Percentiles rank a stretch among this genome's conserved stretches.
Conservation (phyloP, 2,113 vertebrate genomes). For the Sakesphorus luctuosus region DNA sequence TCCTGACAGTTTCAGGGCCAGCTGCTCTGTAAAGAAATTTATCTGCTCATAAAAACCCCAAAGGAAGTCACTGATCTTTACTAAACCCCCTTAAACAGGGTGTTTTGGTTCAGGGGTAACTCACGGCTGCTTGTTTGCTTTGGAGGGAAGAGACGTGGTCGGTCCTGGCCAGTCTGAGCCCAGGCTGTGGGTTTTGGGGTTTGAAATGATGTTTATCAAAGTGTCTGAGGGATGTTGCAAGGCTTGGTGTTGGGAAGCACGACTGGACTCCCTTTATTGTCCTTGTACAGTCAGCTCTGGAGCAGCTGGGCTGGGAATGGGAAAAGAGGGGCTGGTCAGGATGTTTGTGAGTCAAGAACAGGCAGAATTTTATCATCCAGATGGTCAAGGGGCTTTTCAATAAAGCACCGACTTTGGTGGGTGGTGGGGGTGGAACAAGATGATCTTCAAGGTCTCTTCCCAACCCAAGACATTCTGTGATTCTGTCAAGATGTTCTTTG, state of each 20-base stretch:
- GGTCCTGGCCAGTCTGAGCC: background rate
- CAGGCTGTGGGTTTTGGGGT: background rate
- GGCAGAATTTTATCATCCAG: background rate
- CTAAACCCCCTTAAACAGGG: background rate
- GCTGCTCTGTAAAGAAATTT: background rate
- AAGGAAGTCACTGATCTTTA: background rate
- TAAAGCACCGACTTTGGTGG: background rate
- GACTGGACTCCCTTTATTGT: background rate
- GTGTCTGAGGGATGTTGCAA: background rate
- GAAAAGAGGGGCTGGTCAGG: slow-evolving; percentile 74
- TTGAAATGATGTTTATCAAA: background rate
- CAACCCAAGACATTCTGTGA: background rate
- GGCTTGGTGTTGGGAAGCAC: background rate
- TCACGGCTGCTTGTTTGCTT: background rate
- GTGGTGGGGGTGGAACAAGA: background rate
- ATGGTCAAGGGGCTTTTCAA: background rate
- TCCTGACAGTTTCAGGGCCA: accelerated
- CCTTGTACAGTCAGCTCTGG: slow-evolving; percentile 70
- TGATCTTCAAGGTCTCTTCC: background rate
- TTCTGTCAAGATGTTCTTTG: background rate
- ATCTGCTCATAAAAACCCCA: background rate
- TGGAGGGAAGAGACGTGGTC: background rate
- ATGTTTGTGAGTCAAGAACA: background rate
- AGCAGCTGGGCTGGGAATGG: slow-evolving; percentile 70
- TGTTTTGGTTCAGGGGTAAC: background rate